A percentile compares a stretch with the other conserved stretches of the same genome.
Conservation (phyloP, 2,113 vertebrate genomes). For the Grus americana region DNA sequence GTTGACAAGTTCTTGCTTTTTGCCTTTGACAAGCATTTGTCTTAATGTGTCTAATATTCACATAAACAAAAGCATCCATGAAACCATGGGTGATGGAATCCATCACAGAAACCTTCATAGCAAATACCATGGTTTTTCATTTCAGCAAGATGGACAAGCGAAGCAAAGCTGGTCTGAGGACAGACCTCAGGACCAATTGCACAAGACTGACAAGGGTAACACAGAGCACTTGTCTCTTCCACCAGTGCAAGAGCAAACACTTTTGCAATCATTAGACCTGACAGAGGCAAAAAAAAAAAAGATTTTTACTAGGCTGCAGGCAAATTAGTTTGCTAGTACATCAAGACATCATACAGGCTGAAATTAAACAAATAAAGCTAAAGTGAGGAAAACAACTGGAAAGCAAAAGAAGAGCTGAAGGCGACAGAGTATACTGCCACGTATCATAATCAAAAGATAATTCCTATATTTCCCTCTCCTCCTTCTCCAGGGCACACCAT, state of each 20-base stretch:
- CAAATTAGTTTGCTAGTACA: background rate
- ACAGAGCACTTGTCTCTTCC: background rate
- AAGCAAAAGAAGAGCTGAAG: conserved; percentile 20
- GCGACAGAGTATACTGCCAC: background rate
- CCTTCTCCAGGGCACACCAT: background rate
- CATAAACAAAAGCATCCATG: background rate
- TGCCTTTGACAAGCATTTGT: background rate
- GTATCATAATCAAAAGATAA: background rate
- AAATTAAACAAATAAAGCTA: conserved; percentile 40
- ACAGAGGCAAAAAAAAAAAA: background rate
- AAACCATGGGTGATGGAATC: background rate
- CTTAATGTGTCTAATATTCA: background rate
- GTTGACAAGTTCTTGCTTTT: background rate
- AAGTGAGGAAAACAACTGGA: background rate
- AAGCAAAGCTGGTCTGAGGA: background rate
- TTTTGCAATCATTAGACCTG: conserved; percentile 4
- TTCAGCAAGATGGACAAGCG: background rate
- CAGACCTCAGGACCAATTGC: background rate
- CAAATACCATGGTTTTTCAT: background rate
- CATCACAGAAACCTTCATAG: background rate
- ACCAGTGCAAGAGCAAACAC: background rate
- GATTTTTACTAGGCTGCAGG: background rate
- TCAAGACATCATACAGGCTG: background rate
- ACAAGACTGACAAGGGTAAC: background rate
- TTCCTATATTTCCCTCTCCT: background rate